Percentiles rank a stretch among this genome's conserved stretches.
Conservation (phyloP, 2,113 vertebrate species). For the Anhinga rufa region DNA sequence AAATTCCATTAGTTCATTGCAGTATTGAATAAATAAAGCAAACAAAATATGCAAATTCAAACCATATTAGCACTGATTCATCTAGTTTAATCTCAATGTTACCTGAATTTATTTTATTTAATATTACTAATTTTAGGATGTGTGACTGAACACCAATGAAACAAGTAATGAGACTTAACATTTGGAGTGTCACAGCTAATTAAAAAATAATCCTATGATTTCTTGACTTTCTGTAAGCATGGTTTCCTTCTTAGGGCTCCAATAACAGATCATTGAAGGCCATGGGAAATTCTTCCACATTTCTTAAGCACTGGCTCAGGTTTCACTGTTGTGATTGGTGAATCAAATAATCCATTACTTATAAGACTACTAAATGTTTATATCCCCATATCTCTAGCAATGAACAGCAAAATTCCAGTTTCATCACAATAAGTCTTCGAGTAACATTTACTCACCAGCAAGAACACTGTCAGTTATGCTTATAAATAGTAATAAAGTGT, state of each 20-base stretch:
- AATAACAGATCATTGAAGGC: background rate
- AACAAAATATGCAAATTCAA: background rate
- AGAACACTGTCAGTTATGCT: background rate
- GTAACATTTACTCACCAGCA: background rate
- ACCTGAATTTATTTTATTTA: background rate
- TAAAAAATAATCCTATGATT: background rate
- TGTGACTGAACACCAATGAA: background rate
- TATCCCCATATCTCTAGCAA: background rate
- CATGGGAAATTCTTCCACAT: background rate
- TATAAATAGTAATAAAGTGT: background rate
- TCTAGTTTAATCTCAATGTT: background rate
- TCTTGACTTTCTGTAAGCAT: background rate
- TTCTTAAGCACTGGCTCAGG: background rate
- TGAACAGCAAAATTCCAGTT: background rate
- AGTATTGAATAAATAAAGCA: conserved; percentile 6
- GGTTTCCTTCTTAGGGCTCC: background rate
- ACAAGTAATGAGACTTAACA: background rate
- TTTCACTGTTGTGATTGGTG: background rate
- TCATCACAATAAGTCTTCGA: background rate
- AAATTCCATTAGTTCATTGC: conserved; percentile 1
- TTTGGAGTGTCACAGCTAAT: background rate
- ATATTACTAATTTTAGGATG: background rate
- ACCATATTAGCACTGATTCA: background rate
- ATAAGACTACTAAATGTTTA: background rate
- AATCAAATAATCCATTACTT: background rate